phyloP scores from a whole-genome alignment of 2,797 vertebrate species.

The Syngnathus rostellatus region DNA sequence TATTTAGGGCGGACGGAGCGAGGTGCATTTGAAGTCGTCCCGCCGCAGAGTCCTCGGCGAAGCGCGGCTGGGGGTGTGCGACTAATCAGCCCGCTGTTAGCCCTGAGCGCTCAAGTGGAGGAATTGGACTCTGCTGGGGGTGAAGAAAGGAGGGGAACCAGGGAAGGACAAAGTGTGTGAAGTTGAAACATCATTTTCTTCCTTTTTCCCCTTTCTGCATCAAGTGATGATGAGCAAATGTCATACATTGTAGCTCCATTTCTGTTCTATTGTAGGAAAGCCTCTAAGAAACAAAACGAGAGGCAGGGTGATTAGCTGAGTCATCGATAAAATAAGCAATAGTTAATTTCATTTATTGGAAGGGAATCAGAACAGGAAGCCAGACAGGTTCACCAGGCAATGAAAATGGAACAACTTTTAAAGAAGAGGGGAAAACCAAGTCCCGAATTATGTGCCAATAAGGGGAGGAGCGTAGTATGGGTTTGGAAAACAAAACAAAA shows the following conservation, averaged over 20 bases:
- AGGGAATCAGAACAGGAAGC: too few species aligned
- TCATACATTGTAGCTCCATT: too few species aligned
- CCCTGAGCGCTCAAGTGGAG: constrained; percentile 94
- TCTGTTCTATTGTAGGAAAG: too few species aligned
- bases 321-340: too few species aligned
- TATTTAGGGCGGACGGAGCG: constrained; percentile 84
- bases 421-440: background rate
- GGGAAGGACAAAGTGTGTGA: constrained; percentile 23
- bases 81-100: constrained; percentile 87
- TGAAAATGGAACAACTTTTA: constrained; percentile 4
- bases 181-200: constrained; percentile 31
- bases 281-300: too few species aligned
- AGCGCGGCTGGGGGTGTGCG: constrained; percentile 79
- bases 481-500: background rate
- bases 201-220: constrained; percentile 38
- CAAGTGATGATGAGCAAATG: background rate
- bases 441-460: too few species aligned
- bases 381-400: too few species aligned
- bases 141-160: constrained; percentile 36
- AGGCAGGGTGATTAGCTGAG: too few species aligned
- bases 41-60: constrained; percentile 75
- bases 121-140: constrained; percentile 79
- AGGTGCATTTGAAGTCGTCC: constrained; percentile 94
- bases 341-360: too few species aligned
- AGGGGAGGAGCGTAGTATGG: too few species aligned